Evolutionary conservation across 2,888 invertebrate species (phyloP).

Genomic region (Clitarchus hookeri): DNA sequence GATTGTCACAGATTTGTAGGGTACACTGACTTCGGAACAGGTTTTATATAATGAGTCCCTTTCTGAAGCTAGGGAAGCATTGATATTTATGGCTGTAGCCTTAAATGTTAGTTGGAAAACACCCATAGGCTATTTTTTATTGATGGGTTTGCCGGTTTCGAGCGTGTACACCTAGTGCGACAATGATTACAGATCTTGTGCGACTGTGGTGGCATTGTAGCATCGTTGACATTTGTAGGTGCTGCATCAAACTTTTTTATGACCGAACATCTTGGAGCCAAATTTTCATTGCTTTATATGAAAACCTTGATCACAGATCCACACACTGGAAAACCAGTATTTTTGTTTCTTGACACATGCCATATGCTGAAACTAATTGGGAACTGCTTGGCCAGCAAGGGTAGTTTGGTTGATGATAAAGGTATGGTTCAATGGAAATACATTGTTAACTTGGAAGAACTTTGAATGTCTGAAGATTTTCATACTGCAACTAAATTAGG

Average conservation of each 20-base stretch:
- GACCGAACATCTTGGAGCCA: not conserved
- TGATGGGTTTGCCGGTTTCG: not conserved
- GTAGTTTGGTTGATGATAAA: not conserved
- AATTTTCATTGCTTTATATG: not conserved
- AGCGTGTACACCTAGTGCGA: not conserved
- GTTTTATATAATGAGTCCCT: not conserved
- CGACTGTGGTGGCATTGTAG: not conserved
- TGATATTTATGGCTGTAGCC: not conserved
- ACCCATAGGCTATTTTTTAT: not conserved
- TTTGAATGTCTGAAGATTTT: not conserved
- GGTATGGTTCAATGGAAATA: not conserved
- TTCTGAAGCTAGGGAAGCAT: not conserved
- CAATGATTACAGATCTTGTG: not conserved
- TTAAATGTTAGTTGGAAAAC: not conserved
- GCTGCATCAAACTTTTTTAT: not conserved
- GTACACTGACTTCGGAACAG: not conserved
- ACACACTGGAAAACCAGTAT: not conserved
- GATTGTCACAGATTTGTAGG: not conserved
- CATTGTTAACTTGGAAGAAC: not conserved
- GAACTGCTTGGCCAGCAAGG: not conserved
- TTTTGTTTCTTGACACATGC: not conserved
- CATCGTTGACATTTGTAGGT: not conserved
- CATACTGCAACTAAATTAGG: not conserved
- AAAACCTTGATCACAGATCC: not conserved
- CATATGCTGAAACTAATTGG: not conserved